These are phyloP conservation scores for Narcine bancroftii DNA, from an alignment of 2,113 vertebrate genomes.

Conservation along the genomic window DNA sequence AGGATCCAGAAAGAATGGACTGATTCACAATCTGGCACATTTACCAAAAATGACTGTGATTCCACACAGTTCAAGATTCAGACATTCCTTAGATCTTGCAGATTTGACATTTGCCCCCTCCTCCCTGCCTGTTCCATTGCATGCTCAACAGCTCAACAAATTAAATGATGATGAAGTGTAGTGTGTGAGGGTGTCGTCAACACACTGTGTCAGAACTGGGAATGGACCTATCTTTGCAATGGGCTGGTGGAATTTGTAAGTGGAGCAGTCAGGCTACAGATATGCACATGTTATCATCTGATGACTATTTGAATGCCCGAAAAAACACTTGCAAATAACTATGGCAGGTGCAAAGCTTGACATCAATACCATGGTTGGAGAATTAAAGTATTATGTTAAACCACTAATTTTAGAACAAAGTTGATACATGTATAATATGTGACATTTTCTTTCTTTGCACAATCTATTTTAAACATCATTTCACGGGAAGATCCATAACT, in stretches of 20 bases:
- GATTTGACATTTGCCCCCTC: not conserved
- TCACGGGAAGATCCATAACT: not conserved
- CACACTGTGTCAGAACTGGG: not conserved
- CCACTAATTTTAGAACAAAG: not conserved
- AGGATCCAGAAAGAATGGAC: not conserved
- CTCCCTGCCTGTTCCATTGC: not conserved
- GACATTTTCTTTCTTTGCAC: not conserved
- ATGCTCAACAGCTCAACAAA: not conserved
- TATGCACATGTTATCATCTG: not conserved
- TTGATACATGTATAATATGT: not conserved
- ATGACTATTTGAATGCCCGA: not conserved
- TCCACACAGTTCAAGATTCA: not conserved
- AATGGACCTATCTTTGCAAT: not conserved
- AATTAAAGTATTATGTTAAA: not conserved
- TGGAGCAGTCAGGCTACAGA: not conserved
- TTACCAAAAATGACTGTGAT: not conserved
- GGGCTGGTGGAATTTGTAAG: not conserved
- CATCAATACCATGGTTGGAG: not conserved
- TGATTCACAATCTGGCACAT: not conserved
- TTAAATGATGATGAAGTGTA: not conserved
- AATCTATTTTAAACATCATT: not conserved
- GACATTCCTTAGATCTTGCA: not conserved
- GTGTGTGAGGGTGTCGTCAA: too few species aligned
- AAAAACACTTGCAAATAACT: not conserved
- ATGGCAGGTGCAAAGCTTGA: not conserved